A percentile compares a stretch with the other conserved stretches of the same genome.
Evolutionary conservation across 2,888 invertebrate genomes (phyloP).

Genomic region (Rhamnusium bicolor): DNA sequence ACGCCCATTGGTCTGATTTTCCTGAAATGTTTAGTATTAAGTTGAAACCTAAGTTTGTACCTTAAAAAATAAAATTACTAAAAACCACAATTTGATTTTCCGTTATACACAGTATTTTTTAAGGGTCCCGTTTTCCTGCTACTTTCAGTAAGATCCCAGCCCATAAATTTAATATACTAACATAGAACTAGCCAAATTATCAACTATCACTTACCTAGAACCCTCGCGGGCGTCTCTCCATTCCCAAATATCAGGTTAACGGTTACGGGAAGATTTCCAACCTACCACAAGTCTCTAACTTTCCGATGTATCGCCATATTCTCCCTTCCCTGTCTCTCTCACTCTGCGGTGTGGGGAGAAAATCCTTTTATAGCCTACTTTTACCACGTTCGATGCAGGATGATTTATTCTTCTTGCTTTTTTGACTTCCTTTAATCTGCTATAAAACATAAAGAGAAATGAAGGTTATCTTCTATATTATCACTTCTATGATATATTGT

Average conservation of each 20-base stretch:
- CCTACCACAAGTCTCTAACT: constrained; percentile 34
- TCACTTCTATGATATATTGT: background rate
- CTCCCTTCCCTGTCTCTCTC: constrained; percentile 12
- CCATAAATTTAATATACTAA: background rate
- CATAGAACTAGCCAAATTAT: constrained; percentile 1
- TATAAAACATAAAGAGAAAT: constrained; percentile 20
- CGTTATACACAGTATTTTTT: no score
- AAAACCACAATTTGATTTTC: no score
- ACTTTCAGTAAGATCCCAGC: constrained; percentile 1
- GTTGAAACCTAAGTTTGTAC: no score
- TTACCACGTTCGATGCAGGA: constrained; percentile 25
- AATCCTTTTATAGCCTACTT: constrained; percentile 36
- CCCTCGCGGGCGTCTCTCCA: constrained; percentile 3
- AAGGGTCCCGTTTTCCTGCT: no score
- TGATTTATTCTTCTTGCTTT: constrained; percentile 22
- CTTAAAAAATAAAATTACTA: no score
- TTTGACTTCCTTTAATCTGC: constrained; percentile 29
- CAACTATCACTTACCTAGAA: constrained; percentile 27
- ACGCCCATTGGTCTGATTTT: no score
- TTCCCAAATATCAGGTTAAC: constrained; percentile 36
- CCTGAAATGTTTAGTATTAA: no score
- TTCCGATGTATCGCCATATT: constrained; percentile 22
- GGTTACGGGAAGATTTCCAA: constrained; percentile 25
- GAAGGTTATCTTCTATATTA: background rate
- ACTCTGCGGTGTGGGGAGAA: constrained; percentile 20